Percentiles rank a stretch among this genome's conserved stretches.
Conservation (phyloP, 2,888 invertebrate genomes). For the Drosophila greeni region DNA sequence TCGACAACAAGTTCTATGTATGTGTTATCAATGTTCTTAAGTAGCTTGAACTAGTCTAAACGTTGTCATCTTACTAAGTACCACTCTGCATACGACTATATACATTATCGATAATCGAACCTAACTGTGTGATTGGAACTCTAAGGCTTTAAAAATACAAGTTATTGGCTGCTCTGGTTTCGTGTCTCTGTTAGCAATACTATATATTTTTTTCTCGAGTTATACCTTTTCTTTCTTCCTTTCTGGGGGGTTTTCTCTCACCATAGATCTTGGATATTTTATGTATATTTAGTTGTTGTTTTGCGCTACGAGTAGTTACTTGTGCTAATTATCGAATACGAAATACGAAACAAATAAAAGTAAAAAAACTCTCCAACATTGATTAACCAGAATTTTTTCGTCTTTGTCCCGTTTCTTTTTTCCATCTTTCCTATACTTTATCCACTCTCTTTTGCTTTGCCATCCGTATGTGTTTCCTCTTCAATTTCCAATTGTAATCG, state of each 20-base stretch:
- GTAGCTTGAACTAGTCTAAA: conserved; percentile 42
- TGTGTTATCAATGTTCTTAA: conserved; percentile 43
- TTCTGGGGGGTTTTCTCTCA: conserved; percentile 27
- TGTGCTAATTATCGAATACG: conserved; percentile 41
- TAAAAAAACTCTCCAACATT: conserved; percentile 35
- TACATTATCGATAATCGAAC: conserved; percentile 19
- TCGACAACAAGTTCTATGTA: conserved; percentile 30
- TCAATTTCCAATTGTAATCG: conserved; percentile 48
- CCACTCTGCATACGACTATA: conserved; percentile 22
- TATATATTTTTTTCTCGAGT: conserved; percentile 2
- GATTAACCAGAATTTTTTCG: conserved; percentile 57
- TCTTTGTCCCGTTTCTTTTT: conserved; percentile 69
- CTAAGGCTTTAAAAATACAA: conserved; percentile 31
- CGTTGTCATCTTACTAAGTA: conserved; percentile 32
- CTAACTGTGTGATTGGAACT: conserved; percentile 31
- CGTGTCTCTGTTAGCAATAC: conserved; percentile 34
- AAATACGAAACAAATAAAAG: conserved; percentile 19
- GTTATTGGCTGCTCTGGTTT: conserved; percentile 29
- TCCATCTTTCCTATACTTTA: conserved; percentile 47
- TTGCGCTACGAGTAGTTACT: conserved; percentile 67
- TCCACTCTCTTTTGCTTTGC: conserved; percentile 52
- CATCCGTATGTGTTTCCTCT: conserved; percentile 41
- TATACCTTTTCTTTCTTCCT: conserved; percentile 9
- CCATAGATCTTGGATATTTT: conserved; percentile 18
- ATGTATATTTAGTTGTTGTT: conserved; percentile 46